Evolutionary conservation across 2,113 vertebrate species (phyloP).

Genomic region (Paradoxurus hermaphroditus): DNA sequence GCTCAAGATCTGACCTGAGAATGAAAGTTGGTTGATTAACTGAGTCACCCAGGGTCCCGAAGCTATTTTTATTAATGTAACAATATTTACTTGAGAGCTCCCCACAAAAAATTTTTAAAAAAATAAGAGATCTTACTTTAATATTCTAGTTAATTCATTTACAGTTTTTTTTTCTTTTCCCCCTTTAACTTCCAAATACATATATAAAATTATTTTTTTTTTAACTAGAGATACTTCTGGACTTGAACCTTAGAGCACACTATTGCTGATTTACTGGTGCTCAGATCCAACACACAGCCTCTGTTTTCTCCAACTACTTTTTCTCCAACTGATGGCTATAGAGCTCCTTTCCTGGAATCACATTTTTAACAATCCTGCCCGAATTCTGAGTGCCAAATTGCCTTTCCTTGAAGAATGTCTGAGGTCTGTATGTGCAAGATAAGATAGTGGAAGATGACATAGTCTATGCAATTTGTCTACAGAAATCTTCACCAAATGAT

Average conservation of each 20-base stretch:
- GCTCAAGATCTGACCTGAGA: too few species aligned
- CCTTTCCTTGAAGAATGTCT: constrained; percentile 52
- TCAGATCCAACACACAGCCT: not conserved
- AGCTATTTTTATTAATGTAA: not conserved
- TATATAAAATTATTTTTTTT: not conserved
- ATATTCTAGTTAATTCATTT: constrained; percentile 24
- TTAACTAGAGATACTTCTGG: not conserved
- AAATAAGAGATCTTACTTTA: not conserved
- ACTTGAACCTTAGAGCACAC: not conserved
- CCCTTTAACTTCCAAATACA: not conserved
- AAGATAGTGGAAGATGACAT: constrained; percentile 67
- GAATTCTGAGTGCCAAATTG: constrained; percentile 56
- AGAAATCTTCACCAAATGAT: constrained; percentile 75
- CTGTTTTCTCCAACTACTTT: constrained; percentile 4
- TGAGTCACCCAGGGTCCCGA: too few species aligned
- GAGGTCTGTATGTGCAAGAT: constrained; percentile 64
- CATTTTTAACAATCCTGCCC: constrained; percentile 61
- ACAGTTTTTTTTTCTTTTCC: not conserved
- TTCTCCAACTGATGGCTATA: not conserved
- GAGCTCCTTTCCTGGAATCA: constrained; percentile 18
- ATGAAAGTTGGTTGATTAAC: too few species aligned
- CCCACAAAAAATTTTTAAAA: not conserved
- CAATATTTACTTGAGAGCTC: not conserved
- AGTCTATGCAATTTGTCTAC: constrained; percentile 73
- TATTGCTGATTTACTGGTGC: not conserved